phyloP scores from a whole-genome alignment of 2,113 vertebrate species.

The Amphiprion percula region DNA sequence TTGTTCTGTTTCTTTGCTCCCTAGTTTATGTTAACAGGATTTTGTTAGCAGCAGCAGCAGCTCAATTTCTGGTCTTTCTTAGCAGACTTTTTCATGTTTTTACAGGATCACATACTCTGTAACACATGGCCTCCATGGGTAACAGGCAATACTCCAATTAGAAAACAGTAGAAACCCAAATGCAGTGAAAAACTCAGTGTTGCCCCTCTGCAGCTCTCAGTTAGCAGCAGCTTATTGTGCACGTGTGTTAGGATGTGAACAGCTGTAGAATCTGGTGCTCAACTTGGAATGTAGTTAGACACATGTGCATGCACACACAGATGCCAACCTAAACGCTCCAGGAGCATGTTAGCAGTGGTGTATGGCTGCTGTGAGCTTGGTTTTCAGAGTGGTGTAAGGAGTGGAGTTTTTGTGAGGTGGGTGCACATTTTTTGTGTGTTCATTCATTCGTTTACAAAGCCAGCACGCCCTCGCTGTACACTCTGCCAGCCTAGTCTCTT shows the following conservation, averaged over 20 bases:
- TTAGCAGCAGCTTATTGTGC: constrained; percentile 38
- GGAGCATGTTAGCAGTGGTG: constrained; percentile 32
- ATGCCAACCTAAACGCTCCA: neutral
- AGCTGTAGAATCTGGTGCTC: constrained; percentile 31
- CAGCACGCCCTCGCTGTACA: constrained; percentile 59
- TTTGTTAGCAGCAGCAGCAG: constrained; percentile 62
- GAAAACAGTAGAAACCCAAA: constrained; percentile 48
- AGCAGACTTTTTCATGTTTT: constrained; percentile 45
- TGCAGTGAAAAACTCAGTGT: constrained; percentile 34
- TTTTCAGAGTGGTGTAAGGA: constrained; percentile 44
- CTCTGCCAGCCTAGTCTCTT: constrained; percentile 54
- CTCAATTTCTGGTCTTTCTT: constrained; percentile 59
- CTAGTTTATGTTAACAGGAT: constrained; percentile 56
- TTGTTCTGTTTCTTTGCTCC: constrained; percentile 38
- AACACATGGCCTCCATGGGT: constrained; percentile 10
- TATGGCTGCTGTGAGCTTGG: constrained; percentile 37
- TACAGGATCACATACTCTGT: constrained; percentile 46
- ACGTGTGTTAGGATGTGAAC: constrained; percentile 33
- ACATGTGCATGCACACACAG: constrained; percentile 5
- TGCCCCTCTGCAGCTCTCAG: constrained; percentile 24
- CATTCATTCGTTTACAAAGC: constrained; percentile 61
- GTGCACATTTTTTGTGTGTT: constrained; percentile 68
- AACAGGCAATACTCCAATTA: constrained; percentile 47
- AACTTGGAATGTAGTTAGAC: constrained; percentile 10
- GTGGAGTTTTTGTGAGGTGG: constrained; percentile 53